Percentiles rank a stretch among this genome's conserved stretches.
Evolutionary conservation across 2,888 invertebrate species (phyloP).

Genomic region (Acrobasis consociella): DNA sequence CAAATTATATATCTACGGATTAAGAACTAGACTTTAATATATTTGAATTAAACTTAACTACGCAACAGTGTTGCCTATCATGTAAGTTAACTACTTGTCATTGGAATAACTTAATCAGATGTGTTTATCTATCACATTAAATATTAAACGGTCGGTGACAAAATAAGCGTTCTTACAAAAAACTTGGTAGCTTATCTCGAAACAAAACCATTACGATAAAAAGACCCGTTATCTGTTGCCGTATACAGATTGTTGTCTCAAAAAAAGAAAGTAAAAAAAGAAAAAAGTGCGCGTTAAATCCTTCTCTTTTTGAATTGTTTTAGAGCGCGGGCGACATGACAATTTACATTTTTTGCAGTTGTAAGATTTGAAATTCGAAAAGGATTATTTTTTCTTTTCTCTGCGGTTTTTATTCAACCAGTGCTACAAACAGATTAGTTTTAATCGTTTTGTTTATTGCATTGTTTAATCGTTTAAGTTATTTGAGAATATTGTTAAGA

Average conservation of each 20-base stretch:
- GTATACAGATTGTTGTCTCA: slow-evolving; percentile 40
- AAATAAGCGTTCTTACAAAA: slow-evolving; percentile 34
- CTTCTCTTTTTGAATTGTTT: slow-evolving; percentile 13
- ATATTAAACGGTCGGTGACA: background rate
- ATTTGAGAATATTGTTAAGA: background rate
- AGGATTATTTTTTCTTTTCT: slow-evolving; percentile 15
- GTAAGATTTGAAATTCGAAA: slow-evolving; percentile 23
- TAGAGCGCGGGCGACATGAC: slow-evolving; percentile 21
- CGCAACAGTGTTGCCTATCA: background rate
- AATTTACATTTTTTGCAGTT: background rate
- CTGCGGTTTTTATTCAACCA: background rate
- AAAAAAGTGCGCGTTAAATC: slow-evolving; percentile 28
- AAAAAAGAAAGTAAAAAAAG: slow-evolving; percentile 44
- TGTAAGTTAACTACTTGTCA: background rate
- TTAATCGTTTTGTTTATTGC: slow-evolving; percentile 14
- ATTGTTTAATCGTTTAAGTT: slow-evolving; percentile 2
- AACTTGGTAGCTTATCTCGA: slow-evolving; percentile 62
- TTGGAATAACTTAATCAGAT: slow-evolving; percentile 6
- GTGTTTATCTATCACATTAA: background rate
- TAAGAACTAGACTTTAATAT: too few relatives aligned
- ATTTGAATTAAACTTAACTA: background rate
- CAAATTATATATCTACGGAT: too few relatives aligned
- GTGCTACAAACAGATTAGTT: slow-evolving; percentile 8
- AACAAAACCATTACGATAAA: slow-evolving; percentile 66
- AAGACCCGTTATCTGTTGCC: slow-evolving; percentile 46